A percentile compares a stretch with the other conserved stretches of the same genome.
phyloP scores from a whole-genome alignment of 2,113 vertebrate genomes.

The Lipophrys pholis region DNA sequence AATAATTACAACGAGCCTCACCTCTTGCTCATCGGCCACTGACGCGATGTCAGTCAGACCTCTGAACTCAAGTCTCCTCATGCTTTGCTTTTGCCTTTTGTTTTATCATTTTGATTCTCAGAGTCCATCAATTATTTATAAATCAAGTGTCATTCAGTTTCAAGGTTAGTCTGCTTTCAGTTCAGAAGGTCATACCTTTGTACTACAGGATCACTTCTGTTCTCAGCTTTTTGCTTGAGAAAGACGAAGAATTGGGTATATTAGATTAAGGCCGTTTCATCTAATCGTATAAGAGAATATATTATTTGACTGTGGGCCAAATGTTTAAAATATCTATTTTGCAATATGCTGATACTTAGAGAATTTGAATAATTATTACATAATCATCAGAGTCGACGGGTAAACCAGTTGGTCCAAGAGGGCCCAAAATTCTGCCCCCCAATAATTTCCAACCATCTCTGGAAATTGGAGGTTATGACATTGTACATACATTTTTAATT shows the following conservation, averaged over 20 bases:
- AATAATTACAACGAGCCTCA: slow-evolving; percentile 65
- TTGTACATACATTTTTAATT: too few species aligned
- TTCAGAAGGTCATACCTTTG: slow-evolving; percentile 3
- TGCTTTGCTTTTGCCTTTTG: slow-evolving; percentile 2
- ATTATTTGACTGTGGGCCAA: background rate
- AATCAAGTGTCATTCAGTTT: background rate
- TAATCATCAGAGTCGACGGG: too few species aligned
- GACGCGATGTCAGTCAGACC: slow-evolving; percentile 24
- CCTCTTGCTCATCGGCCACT: slow-evolving; percentile 57
- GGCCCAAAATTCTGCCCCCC: too few species aligned
- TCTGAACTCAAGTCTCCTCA: slow-evolving; percentile 14
- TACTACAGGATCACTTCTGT: background rate
- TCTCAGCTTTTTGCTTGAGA: background rate
- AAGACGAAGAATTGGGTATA: background rate
- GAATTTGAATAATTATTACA: too few species aligned
- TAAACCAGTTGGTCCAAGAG: too few species aligned
- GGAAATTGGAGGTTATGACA: too few species aligned
- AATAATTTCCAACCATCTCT: too few species aligned
- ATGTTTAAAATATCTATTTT: background rate
- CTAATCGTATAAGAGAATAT: background rate
- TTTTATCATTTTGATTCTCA: background rate
- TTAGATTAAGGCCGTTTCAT: background rate
- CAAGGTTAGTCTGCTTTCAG: background rate
- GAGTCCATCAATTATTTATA: slow-evolving; percentile 7
- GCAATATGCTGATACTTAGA: too few species aligned